Evolutionary conservation across 2,113 vertebrate species (phyloP), one percentile per base, ranked within the genome.

Genomic region (Tichodroma muraria): DNA sequence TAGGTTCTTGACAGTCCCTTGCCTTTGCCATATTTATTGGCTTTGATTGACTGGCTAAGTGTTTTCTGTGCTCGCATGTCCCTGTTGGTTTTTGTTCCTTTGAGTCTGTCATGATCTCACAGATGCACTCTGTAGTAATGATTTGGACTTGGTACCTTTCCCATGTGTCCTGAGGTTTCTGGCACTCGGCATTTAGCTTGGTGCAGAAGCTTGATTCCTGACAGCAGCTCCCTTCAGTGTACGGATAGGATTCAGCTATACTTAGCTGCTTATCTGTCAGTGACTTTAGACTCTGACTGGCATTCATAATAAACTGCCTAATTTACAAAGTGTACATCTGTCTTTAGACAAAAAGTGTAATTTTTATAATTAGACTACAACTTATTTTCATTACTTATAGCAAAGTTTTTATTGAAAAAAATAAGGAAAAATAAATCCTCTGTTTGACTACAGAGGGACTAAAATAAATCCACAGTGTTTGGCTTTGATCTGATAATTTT

Each of bases 401-500:
- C 21, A 64, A 77, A 80, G 44, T 82, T 97, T 81, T 85, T 23
- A 11, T 85, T 80, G 47, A 52, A 83, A 45, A n/a, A 85, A 89
- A 54, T 66, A 30, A 78, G 42, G 47, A 70, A 77, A 89, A 95
- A 61, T 8, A 73, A 93, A 70, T 83, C 11, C 33, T 66, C 44
- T 65, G n/a, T 83, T 70, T 88, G 24, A 63, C 64, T 91, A 56
- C 35, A 63, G 56, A 80, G 47, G 22, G 40, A 56, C 68, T 66
- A 54, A 93, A 94, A 88, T 85, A 94, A 87, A 90, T 83, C 25
- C 71, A 71, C 31, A 71, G 22, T 52, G 24, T 73, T 94, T 83
- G 76, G 91, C 91, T 91, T 59, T 90, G 82, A 91, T 88, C 54
- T 80, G 76, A 80, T 71, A 65, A 59, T 91, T 77, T 94, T 89